Evolutionary conservation across 2,797 vertebrate species (phyloP), one percentile per base, ranked within the genome.

Genomic region (Acanthurus tractus): DNA sequence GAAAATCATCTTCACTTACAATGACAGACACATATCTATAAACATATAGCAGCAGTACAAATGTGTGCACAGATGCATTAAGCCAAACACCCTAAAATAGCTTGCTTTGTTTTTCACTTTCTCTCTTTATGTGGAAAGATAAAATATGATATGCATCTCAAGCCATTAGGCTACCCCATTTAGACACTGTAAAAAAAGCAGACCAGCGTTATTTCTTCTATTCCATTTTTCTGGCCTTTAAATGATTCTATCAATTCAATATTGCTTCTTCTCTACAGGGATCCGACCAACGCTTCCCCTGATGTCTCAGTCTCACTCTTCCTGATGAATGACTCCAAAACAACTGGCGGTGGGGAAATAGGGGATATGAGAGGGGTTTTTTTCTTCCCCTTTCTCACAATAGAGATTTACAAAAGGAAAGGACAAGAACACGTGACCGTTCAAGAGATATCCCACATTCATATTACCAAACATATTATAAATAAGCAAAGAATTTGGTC

Each of bases 251-350:
- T 91, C 88, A 88, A 87, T 90, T 88, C 79, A 88, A 76, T 85
- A 88, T 88, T 87, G 85, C 81, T 68, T 89, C 88, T 83, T 88
- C 83, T 89, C 87, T 89, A 75, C 81, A 83, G 86, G 83, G 83
- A 89, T 87, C 64, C 85, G 88, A 82, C 80, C 84, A 89, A 81
- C 46, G 12, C 82, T 79, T 86, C 48, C 74, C 67, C 79, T 88
- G 82, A 90, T 87, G 84, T 67, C 81, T 87, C 79, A 76, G 81
- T 79, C 72, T 89, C 83, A 84, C 82, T 86, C 83, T 88, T 88
- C 73, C 78, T 89, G 86, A 92, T 90, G 82, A 89, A 90, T 91
- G 84, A 89, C 78, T 84, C 66, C 81, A 88, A 91, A 90, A 87
- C 84, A 90, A 91, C 76, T 70, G 63, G 80, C 67, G 69, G 73